Percentiles rank a stretch among this genome's conserved stretches.
Conservation (phyloP, 2,888 invertebrate genomes). For the Sialis lutaria region DNA sequence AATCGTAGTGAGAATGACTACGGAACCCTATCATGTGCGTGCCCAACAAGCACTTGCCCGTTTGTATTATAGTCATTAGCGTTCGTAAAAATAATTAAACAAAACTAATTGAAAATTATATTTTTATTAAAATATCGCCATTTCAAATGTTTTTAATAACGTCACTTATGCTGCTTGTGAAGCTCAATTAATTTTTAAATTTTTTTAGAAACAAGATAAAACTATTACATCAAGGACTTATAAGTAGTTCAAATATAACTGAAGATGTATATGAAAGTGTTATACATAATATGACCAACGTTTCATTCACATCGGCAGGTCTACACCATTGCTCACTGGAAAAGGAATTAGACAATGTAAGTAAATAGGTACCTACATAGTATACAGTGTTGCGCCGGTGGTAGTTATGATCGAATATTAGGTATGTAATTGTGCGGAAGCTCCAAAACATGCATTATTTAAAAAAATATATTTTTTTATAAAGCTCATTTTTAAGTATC, state of each 20-base stretch:
- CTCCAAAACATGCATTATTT: no score
- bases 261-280: slow-evolving; percentile 35
- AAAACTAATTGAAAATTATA: background rate
- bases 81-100: no score
- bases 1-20: no score
- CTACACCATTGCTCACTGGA: slow-evolving; percentile 52
- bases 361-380: slow-evolving; percentile 11
- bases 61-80: no score
- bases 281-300: slow-evolving; percentile 23
- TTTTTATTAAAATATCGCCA: background rate
- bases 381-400: no score
- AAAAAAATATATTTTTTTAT: no score
- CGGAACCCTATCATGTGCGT: no score
- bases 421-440: no score
- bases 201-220: slow-evolving; percentile 30
- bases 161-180: background rate
- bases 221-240: slow-evolving; percentile 20
- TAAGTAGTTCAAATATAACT: slow-evolving; percentile 28
- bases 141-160: background rate
- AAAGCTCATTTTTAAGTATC: no score
- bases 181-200: slow-evolving; percentile 1
- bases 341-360: slow-evolving; percentile 57
- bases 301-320: slow-evolving; percentile 25
- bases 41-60: no score
- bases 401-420: no score